phyloP scores from a whole-genome alignment of 2,888 invertebrate species.

The Aspidiotus destructor region DNA sequence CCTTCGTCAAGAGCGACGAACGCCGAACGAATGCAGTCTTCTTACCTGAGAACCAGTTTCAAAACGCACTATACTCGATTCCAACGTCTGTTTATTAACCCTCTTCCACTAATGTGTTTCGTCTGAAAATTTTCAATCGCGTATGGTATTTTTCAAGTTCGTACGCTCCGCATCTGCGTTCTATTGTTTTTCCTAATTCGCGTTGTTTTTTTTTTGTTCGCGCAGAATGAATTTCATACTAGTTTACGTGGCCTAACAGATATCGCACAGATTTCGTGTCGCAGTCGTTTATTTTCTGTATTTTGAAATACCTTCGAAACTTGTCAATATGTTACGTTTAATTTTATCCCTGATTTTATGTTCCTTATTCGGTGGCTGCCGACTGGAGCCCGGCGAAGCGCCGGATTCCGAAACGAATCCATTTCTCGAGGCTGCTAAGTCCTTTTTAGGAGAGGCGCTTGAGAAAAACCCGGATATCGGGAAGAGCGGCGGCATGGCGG shows the following conservation, averaged over 20 bases:
- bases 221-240: too few species aligned
- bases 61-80: not conserved
- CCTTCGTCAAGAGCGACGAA: not conserved
- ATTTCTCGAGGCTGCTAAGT: constrained; percentile 58
- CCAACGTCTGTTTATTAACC: not conserved
- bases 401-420: constrained; percentile 48
- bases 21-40: not conserved
- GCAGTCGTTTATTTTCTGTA: too few species aligned
- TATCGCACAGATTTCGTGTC: not conserved
- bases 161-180: too few species aligned
- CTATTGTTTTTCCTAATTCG: not conserved
- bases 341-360: too few species aligned
- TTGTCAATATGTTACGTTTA: not conserved
- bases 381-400: not conserved
- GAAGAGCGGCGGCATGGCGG: constrained; percentile 42
- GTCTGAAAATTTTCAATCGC: not conserved
- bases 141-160: not conserved
- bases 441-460: constrained; percentile 55
- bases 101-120: constrained; percentile 1
- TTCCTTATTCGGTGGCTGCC: not conserved
- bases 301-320: not conserved
- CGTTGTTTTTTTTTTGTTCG: not conserved
- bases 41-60: constrained; percentile 1
- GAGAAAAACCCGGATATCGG: constrained; percentile 40
- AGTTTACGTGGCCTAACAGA: too few species aligned